phyloP scores from a whole-genome alignment of 2,888 invertebrate genomes.

The Galeopsomyia nigrocyanea region DNA sequence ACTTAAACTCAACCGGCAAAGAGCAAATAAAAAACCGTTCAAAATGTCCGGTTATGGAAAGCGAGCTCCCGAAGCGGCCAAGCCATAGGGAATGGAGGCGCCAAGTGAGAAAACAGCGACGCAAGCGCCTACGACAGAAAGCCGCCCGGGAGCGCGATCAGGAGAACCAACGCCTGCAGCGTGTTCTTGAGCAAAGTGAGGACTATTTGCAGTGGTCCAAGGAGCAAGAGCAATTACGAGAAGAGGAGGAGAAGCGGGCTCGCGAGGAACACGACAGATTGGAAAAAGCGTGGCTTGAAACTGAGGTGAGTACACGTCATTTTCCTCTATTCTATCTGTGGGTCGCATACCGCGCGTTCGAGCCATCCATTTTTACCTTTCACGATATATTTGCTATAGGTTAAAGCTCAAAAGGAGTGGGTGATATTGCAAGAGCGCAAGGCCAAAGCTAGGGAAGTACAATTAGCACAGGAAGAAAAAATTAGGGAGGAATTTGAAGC shows the following conservation, averaged over 20 bases:
- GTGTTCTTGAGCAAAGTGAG: constrained; percentile 63
- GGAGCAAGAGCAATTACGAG: constrained; percentile 72
- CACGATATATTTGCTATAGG: constrained; percentile 49
- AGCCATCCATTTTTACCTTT: neutral
- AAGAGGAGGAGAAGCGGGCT: constrained; percentile 72
- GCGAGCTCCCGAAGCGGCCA: constrained; percentile 45
- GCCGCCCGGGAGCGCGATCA: constrained; percentile 74
- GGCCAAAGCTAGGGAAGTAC: constrained; percentile 72
- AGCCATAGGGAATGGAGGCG: constrained; percentile 82
- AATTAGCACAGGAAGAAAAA: constrained; percentile 74
- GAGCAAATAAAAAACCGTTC: constrained; percentile 22
- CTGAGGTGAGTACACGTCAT: constrained; percentile 70
- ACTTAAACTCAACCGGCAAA: neutral
- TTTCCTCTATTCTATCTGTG: too few relatives aligned
- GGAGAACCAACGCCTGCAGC: constrained; percentile 72
- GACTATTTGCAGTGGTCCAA: constrained; percentile 71
- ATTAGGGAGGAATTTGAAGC: constrained; percentile 78
- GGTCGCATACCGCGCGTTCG: neutral
- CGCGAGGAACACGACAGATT: constrained; percentile 71
- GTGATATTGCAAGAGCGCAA: constrained; percentile 73
- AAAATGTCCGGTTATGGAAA: constrained; percentile 49
- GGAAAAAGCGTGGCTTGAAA: constrained; percentile 78
- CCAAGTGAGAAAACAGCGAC: constrained; percentile 79
- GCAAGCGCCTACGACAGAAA: constrained; percentile 76
- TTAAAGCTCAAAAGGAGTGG: constrained; percentile 76